These are phyloP conservation scores for Rhizomys pruinosus DNA, from an alignment of 2,113 vertebrate species.

Conservation along the genomic window DNA sequence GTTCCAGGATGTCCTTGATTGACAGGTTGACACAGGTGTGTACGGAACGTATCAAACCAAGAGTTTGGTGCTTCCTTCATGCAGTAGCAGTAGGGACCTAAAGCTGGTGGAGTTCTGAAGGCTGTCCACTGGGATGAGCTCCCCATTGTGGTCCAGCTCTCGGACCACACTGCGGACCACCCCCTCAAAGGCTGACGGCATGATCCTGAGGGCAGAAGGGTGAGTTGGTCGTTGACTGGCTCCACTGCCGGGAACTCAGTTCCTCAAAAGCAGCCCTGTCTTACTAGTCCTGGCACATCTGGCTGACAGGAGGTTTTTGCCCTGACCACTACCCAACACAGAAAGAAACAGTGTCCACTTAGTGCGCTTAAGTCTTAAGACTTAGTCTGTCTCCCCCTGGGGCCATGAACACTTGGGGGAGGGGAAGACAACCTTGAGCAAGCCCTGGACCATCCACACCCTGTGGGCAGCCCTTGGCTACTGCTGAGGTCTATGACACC, in stretches of 20 bases:
- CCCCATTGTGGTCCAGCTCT: neutral
- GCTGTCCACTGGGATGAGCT: slow-evolving; percentile 47
- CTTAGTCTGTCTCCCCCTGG: neutral
- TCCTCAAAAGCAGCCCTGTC: neutral
- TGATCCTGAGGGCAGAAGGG: slow-evolving; percentile 12
- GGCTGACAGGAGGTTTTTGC: neutral
- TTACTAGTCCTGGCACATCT: neutral
- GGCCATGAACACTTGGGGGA: fast-evolving
- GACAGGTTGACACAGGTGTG: slow-evolving; percentile 50
- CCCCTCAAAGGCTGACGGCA: slow-evolving; percentile 25
- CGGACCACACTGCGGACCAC: slow-evolving; percentile 40
- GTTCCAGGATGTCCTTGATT: slow-evolving; percentile 76
- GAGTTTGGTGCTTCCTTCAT: slow-evolving; percentile 8
- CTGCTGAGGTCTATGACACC: neutral
- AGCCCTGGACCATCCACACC: neutral
- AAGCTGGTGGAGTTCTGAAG: slow-evolving; percentile 41
- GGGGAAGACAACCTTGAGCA: neutral
- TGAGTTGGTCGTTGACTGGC: fast-evolving
- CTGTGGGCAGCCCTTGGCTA: neutral
- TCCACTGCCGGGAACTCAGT: neutral
- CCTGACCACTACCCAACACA: too few relatives aligned
- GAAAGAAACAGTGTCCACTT: neutral
- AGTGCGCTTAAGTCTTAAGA: too few relatives aligned
- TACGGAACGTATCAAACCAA: neutral
- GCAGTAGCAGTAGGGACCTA: slow-evolving; percentile 70